A percentile compares a stretch with the other conserved stretches of the same genome.
Conservation (phyloP, 2,888 invertebrate genomes). For the Leptinotarsa haldemani region DNA sequence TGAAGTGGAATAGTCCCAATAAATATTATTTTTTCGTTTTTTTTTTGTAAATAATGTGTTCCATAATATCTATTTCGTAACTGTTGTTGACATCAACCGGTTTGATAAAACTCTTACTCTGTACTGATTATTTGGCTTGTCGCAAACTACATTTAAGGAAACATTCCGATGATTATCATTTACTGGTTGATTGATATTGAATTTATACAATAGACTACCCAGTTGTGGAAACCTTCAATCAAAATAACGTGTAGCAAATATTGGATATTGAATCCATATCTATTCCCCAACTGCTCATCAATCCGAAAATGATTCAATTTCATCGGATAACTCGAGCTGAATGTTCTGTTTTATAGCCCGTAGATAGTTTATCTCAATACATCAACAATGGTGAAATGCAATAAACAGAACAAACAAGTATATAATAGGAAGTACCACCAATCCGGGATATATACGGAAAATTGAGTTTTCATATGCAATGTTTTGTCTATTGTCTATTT, state of each 20-base stretch:
- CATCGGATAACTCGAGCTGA: background rate
- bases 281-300: constrained; percentile 7
- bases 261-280: background rate
- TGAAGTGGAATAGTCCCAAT: too few species aligned
- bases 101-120: too few species aligned
- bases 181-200: too few species aligned
- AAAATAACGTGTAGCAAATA: background rate
- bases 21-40: too few species aligned
- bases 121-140: too few species aligned
- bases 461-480: background rate
- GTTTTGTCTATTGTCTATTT: too few species aligned
- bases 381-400: constrained; percentile 5
- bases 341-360: constrained; percentile 5
- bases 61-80: too few species aligned
- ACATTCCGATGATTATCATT: too few species aligned
- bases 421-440: background rate
- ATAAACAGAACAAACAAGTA: constrained; percentile 9
- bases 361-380: background rate
- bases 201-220: too few species aligned
- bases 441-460: background rate
- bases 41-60: too few species aligned
- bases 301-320: constrained; percentile 1
- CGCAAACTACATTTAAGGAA: too few species aligned
- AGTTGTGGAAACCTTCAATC: background rate
- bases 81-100: too few species aligned